Percentiles rank a stretch among this genome's conserved stretches.
These are phyloP conservation scores for Dysdera silvatica DNA, from an alignment of 1,140 invertebrate genomes.

Conservation along the genomic window DNA sequence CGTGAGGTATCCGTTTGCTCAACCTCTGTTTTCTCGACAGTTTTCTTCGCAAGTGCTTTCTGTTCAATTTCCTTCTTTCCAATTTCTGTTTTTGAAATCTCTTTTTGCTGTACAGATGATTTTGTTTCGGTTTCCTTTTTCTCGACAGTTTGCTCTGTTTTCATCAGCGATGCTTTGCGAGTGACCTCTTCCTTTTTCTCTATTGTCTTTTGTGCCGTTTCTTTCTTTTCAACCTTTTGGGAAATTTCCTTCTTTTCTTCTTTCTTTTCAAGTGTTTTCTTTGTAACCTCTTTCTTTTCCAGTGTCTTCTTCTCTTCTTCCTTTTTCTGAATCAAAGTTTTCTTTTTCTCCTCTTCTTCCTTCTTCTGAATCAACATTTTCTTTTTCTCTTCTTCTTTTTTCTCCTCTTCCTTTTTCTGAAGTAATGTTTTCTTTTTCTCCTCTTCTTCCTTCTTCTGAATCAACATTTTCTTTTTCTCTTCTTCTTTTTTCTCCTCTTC, in stretches of 20 bases:
- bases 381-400: not conserved
- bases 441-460: conserved; percentile 15
- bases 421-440: conserved; percentile 5
- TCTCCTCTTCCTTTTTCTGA: conserved; percentile 13
- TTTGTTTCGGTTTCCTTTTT: conserved; percentile 21
- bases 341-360: not conserved
- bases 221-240: not conserved
- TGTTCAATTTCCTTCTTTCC: conserved; percentile 12
- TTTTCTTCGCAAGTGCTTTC: not conserved
- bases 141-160: not conserved
- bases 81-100: conserved; percentile 2
- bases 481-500: not conserved
- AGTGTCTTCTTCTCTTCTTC: conserved; percentile 10
- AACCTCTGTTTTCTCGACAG: conserved; percentile 44
- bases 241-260: not conserved
- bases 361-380: conserved; percentile 12
- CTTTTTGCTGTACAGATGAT: conserved; percentile 38
- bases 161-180: not conserved
- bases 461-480: conserved; percentile 17
- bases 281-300: not conserved
- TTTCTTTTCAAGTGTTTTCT: conserved; percentile 1
- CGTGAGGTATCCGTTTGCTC: conserved; percentile 6
- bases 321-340: conserved; percentile 6
- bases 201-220: conserved; percentile 3
- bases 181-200: conserved; percentile 17